These are phyloP conservation scores for Paedocypris sp. DNA, from an alignment of 2,113 vertebrate genomes.

Conservation along the genomic window DNA sequence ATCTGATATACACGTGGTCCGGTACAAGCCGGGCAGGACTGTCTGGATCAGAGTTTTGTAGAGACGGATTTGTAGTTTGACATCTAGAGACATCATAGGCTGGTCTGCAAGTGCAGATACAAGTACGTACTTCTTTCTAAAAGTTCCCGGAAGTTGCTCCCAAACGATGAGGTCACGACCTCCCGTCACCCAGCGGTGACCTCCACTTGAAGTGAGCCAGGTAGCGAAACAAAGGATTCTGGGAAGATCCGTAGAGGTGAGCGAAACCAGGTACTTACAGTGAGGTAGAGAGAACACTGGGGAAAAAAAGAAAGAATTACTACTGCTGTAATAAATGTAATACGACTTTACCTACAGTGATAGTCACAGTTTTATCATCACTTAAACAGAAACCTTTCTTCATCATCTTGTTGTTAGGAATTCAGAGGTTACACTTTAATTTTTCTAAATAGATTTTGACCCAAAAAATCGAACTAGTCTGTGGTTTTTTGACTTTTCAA, in stretches of 20 bases:
- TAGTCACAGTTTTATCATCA: no score
- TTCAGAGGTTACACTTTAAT: no score
- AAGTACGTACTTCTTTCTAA: slow-evolving; percentile 52
- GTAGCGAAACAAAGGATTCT: slow-evolving; percentile 62
- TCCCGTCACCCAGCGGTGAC: slow-evolving; percentile 66
- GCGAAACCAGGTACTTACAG: slow-evolving; percentile 58
- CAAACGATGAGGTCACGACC: slow-evolving; percentile 58
- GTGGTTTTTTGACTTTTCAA: no score
- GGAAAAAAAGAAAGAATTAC: slow-evolving; percentile 8
- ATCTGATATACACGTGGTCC: no score
- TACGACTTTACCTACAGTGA: no score
- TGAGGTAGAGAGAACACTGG: slow-evolving; percentile 62
- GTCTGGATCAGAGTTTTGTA: no score
- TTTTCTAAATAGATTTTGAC: no score
- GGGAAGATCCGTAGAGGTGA: slow-evolving; percentile 53
- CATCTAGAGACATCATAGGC: neutral
- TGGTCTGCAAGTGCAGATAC: neutral
- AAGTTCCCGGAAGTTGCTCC: slow-evolving; percentile 61
- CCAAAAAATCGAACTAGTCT: no score
- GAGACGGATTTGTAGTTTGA: no score
- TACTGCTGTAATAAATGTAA: neutral
- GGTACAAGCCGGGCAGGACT: no score
- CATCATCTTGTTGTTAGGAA: no score
- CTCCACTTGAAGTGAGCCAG: slow-evolving; percentile 64
- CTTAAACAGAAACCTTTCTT: no score